Evolutionary conservation across 2,797 vertebrate genomes (phyloP), one percentile per base, ranked within the genome.

Genomic region (Cryptoprocta ferox): DNA sequence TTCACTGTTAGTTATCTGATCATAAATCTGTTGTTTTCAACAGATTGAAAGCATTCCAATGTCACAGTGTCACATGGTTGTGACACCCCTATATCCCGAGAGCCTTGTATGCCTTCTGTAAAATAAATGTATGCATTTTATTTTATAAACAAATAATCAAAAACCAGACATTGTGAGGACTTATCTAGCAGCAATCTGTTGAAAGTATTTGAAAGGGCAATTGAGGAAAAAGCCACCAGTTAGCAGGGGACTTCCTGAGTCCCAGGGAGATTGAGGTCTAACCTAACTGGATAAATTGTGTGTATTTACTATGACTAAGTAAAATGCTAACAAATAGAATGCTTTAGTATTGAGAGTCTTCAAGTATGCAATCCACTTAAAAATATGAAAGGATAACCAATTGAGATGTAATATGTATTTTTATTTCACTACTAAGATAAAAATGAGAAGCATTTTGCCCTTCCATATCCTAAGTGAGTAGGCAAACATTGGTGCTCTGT

Each of bases 1-100:
- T 83, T 87, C 59, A 19, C 28, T 78, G 5, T 89, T 84, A 59
- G 21, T 37, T 83, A 24, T 53, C 6, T 42, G 30, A 83, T 56
- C n/a, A 56, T 78, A 65, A 87, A 37, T 56, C 63, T 97, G 53
- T 79, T 32, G 11, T 85, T 95, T 89, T 92, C 48, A 83, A 53
- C 39, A 89, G 5, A 75, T 9, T 85, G 37, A 89, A 61, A 89
- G 28, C 4, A 68, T 24, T 61, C 42, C 35, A 70, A 94, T n/a
- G n/a, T n/a, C n/a, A n/a, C n/a, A n/a, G n/a, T n/a, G n/a, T n/a
- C n/a, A n/a, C n/a, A n/a, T n/a, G n/a, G n/a, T n/a, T 79, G 35
- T 37, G 16, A 50, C 28, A 35, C 1, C 66, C 9, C 32, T 63
- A 8, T 24, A 80, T 11, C 32, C 56, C 11, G 5, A n/a, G 32